These are phyloP conservation scores for Aleiodes testaceus DNA, from an alignment of 2,888 invertebrate species.

Conservation along the genomic window DNA sequence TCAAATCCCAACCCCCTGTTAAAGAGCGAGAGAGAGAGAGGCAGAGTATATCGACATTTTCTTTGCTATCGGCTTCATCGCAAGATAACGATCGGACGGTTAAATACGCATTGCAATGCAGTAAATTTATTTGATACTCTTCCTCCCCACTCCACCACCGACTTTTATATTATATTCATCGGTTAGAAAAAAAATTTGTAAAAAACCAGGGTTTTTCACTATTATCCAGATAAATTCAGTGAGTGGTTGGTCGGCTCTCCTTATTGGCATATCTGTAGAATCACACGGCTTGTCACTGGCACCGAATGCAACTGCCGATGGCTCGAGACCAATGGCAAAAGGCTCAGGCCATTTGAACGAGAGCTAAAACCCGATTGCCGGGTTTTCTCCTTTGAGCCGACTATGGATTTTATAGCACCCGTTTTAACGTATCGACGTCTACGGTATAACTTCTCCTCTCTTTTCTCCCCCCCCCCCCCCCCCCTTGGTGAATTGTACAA, in stretches of 20 bases:
- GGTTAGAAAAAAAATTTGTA: no score
- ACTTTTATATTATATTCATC: no score
- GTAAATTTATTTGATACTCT: constrained; percentile 42
- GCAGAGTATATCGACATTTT: constrained; percentile 31
- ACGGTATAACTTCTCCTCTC: constrained; percentile 19
- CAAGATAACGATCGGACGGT: constrained; percentile 53
- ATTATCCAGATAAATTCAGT: constrained; percentile 32
- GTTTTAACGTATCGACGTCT: constrained; percentile 41
- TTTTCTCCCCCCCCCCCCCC: constrained; percentile 12
- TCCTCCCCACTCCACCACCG: constrained; percentile 26
- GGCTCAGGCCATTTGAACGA: constrained; percentile 35
- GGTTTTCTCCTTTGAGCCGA: constrained; percentile 50
- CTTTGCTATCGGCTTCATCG: constrained; percentile 46
- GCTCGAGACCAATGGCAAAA: constrained; percentile 46
- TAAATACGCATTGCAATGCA: constrained; percentile 44
- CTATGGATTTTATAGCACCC: constrained; percentile 52
- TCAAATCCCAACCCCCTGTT: constrained; percentile 1
- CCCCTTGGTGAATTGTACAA: constrained; percentile 24
- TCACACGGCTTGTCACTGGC: constrained; percentile 52
- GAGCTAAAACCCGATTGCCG: constrained; percentile 12
- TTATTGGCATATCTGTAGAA: constrained; percentile 63
- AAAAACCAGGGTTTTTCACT: constrained; percentile 17
- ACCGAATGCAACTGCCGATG: constrained; percentile 19
- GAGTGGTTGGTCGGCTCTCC: constrained; percentile 45
- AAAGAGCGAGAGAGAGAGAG: neutral